Evolutionary conservation across 2,113 vertebrate genomes (phyloP).

Genomic region (Hyperopisus bebe): DNA sequence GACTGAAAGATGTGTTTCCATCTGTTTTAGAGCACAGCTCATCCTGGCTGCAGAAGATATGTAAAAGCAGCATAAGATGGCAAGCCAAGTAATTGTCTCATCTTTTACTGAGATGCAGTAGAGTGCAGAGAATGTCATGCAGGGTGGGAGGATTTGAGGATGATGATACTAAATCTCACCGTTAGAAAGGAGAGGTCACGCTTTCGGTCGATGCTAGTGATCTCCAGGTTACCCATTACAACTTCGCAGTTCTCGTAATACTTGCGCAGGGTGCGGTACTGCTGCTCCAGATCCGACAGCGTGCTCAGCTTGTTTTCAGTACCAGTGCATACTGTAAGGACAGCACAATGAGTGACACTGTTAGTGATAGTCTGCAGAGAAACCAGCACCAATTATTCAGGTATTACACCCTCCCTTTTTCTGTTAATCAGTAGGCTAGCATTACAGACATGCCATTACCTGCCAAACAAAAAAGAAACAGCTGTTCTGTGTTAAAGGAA

Average conservation of each 20-base stretch:
- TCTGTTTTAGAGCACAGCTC: not conserved
- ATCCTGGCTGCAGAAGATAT: not conserved
- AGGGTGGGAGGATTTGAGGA: not conserved
- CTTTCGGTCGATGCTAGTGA: slow-evolving; percentile 94
- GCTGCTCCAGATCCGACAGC: slow-evolving; percentile 91
- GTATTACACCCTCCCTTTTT: not conserved
- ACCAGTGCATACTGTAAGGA: slow-evolving; percentile 80
- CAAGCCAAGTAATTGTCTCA: not conserved
- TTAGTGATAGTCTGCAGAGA: not conserved
- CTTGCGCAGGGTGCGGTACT: slow-evolving; percentile 89
- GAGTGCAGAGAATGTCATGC: not conserved
- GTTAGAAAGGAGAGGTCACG: slow-evolving; percentile 89
- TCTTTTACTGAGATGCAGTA: not conserved
- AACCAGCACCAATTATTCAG: not conserved
- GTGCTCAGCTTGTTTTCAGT: slow-evolving; percentile 97
- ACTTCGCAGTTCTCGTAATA: slow-evolving; percentile 98
- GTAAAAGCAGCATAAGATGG: not conserved
- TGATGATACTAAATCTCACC: slow-evolving; percentile 53
- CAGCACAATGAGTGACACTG: slow-evolving; percentile 4
- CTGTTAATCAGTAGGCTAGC: not conserved
- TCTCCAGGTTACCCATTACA: slow-evolving; percentile 98
- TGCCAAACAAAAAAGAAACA: not conserved
- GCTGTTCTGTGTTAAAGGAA: not conserved
- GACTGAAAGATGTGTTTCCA: not conserved
- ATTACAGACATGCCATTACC: not conserved